Conservation (phyloP, 2,797 vertebrate genomes). For the Oceanodroma leucorhoa region DNA sequence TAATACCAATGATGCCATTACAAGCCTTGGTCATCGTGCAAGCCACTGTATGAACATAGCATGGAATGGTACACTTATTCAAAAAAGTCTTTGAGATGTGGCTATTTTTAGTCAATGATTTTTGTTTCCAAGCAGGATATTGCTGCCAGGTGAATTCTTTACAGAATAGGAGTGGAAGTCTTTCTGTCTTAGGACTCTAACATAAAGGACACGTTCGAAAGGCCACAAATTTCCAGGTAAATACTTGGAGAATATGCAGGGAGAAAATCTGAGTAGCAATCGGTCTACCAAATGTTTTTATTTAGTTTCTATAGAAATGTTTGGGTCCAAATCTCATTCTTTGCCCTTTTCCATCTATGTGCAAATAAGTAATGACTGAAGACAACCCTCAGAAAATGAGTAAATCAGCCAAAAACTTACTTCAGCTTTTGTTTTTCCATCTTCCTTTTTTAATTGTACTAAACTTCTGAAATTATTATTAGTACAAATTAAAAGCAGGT, state of each 20-base stretch:
- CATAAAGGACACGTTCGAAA: neutral
- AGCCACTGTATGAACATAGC: fast-evolving
- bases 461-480: neutral
- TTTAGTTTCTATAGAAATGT: neutral
- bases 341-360: neutral
- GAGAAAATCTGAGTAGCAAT: neutral
- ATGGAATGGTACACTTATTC: neutral
- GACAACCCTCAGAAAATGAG: neutral
- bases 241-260: neutral
- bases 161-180: neutral
- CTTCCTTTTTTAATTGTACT: neutral
- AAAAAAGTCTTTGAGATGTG: neutral
- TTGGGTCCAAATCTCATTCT: neutral
- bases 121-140: neutral
- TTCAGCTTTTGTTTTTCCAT: neutral
- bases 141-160: neutral
- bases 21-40: neutral
- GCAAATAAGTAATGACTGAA: neutral
- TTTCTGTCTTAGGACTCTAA: neutral
- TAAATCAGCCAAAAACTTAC: neutral
- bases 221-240: neutral
- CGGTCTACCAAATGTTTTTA: neutral
- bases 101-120: neutral
- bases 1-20: neutral
- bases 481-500: neutral